A percentile compares a stretch with the other conserved stretches of the same genome.
Evolutionary conservation across 2,113 vertebrate genomes (phyloP).

Genomic region (Pseudopodoces humilis): DNA sequence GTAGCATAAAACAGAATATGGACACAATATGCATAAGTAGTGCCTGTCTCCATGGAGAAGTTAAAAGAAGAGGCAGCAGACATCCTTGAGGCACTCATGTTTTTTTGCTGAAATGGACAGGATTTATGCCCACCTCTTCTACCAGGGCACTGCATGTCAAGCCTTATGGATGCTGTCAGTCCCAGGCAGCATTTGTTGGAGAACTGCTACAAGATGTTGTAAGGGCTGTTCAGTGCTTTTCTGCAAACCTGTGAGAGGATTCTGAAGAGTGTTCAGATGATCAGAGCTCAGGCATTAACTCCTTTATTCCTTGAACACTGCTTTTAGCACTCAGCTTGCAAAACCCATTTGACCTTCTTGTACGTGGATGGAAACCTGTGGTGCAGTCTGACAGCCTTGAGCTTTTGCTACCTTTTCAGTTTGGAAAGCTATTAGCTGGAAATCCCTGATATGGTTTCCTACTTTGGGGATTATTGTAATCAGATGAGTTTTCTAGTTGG

Average conservation of each 20-base stretch:
- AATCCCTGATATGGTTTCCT: not conserved
- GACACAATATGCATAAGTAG: not conserved
- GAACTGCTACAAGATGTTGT: not conserved
- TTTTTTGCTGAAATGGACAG: not conserved
- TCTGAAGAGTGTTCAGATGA: not conserved
- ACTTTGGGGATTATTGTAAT: not conserved
- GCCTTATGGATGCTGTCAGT: not conserved
- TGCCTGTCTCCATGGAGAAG: not conserved
- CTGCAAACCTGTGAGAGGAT: not conserved
- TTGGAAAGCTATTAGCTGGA: not conserved
- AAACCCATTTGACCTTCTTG: not conserved
- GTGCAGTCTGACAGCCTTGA: not conserved
- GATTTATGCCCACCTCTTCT: not conserved
- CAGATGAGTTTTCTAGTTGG: not conserved
- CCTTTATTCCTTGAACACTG: not conserved
- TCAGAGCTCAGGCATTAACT: not conserved
- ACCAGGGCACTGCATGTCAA: not conserved
- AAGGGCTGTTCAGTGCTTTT: not conserved
- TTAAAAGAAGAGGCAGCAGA: not conserved
- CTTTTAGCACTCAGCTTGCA: not conserved
- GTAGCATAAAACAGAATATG: not conserved
- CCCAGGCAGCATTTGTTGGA: not conserved
- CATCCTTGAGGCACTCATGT: not conserved
- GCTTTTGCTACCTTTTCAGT: not conserved
- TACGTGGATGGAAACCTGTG: not conserved